Conservation (phyloP, 2,797 vertebrate genomes). For the Megaceryle alcyon region DNA sequence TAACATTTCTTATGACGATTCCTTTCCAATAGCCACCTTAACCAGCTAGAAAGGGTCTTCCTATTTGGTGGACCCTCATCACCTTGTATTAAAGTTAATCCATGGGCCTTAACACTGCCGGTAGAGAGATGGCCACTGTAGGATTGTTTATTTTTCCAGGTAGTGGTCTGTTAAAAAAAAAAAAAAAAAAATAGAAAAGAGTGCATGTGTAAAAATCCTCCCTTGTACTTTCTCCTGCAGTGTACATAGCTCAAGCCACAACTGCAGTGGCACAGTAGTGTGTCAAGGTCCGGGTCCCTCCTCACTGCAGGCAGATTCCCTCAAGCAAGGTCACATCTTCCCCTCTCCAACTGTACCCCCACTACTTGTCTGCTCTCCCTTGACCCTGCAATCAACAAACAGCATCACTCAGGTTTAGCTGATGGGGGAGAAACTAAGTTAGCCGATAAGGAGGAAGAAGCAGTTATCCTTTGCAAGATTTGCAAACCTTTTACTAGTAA, state of each 20-base stretch:
- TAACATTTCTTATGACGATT: neutral
- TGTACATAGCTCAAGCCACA: neutral
- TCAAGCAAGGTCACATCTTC: neutral
- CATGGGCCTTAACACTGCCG: neutral
- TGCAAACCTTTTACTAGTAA: neutral
- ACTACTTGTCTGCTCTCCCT: neutral
- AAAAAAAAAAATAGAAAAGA: rapidly evolving
- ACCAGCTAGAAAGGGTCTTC: neutral
- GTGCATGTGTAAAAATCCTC: neutral
- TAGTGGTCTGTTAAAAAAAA: neutral
- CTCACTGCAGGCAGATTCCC: neutral
- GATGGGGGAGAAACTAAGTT: neutral
- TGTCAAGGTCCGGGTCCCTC: neutral
- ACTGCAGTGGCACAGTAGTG: rapidly evolving
- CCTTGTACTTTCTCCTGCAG: neutral
- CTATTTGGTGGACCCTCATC: neutral
- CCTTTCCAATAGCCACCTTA: neutral
- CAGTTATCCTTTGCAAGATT: neutral
- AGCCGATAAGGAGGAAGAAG: neutral
- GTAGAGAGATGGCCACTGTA: neutral
- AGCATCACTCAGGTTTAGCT: neutral
- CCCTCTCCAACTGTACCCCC: neutral
- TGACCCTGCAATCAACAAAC: neutral
- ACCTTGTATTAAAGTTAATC: neutral
- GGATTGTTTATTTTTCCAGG: neutral